Conservation (phyloP, 2,797 vertebrate species). For the Ambastaia sidthimunki region DNA sequence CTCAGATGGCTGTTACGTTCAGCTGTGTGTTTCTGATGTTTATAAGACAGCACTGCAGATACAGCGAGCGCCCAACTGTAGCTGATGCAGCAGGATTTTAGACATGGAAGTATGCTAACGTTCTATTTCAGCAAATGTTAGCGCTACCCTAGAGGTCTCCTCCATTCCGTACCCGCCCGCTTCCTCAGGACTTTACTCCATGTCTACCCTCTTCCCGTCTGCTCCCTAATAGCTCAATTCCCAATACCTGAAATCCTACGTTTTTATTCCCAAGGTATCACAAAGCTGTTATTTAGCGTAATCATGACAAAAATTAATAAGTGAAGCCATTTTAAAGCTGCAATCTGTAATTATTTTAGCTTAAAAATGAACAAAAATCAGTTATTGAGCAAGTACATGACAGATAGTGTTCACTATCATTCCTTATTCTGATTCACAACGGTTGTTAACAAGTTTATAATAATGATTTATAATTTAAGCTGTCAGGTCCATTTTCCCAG, state of each 20-base stretch:
- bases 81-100: slow-evolving; percentile 41
- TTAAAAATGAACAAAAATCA: no score
- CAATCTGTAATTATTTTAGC: no score
- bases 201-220: neutral
- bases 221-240: neutral
- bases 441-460: no score
- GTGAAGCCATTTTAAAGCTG: no score
- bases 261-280: neutral
- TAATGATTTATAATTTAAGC: no score
- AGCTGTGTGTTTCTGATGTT: slow-evolving; percentile 25
- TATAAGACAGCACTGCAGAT: slow-evolving; percentile 39
- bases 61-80: slow-evolving; percentile 14
- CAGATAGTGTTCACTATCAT: no score
- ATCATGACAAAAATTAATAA: neutral
- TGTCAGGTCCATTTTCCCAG: no score
- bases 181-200: neutral
- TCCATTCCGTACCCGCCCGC: slow-evolving; percentile 6
- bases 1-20: neutral
- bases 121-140: slow-evolving; percentile 26
- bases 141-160: slow-evolving; percentile 19
- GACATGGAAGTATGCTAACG: slow-evolving; percentile 28
- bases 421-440: no score
- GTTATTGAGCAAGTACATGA: no score
- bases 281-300: neutral
- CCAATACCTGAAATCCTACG: neutral